Base-by-base conservation (phyloP, 2,888 invertebrate genomes). In the Lampropteryx suffumata region DNA sequence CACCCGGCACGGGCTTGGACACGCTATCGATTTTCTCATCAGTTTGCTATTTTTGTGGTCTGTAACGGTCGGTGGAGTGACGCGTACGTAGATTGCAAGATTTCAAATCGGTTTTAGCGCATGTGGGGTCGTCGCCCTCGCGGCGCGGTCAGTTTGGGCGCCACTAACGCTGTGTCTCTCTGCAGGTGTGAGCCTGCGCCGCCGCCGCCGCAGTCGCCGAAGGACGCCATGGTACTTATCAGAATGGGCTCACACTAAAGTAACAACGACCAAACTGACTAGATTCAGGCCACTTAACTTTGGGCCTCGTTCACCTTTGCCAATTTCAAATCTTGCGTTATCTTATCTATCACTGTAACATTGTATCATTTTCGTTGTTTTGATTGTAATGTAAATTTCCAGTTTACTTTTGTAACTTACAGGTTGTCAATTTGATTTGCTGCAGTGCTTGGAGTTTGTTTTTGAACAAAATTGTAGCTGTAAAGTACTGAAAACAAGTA, bases 381-480 rank as follows among this genome's bases (percentile, higher is more conserved):
- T 66, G 78, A 76, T 55, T 55, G 42, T 81, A 86, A 86, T 82
- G 83, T 87, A 76, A 86, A 88, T 69, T 83, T 87, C 80, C 84
- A 85, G 82, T 71, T 86, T 74, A 76, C 76, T 77, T 83, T 89
- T 87, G 84, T 87, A 90, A 90, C 84, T 90, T 91, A 84, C 91
- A 90, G 91, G 91, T 90, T 90, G 81, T 79, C 86, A 83, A 82
- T 87, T 88, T 90, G 84, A 83, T 91, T 91, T 91, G 90, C 90
- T 85, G 91, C 91, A 91, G 91, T 91, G 91, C 91, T 91, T 91
- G 91, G 91, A 88, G 88, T 87, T 89, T 90, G 84, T 84, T 90
- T 62, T 90, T 84, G 79, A 81, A 81, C 80, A 81, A 82, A 79
- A 85, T 81, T 79, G 84, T 90, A 90, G 88, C 85, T 85, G 88